Base-by-base conservation (phyloP, 1,140 invertebrate genomes). In the Aporrectodea caliginosa region DNA sequence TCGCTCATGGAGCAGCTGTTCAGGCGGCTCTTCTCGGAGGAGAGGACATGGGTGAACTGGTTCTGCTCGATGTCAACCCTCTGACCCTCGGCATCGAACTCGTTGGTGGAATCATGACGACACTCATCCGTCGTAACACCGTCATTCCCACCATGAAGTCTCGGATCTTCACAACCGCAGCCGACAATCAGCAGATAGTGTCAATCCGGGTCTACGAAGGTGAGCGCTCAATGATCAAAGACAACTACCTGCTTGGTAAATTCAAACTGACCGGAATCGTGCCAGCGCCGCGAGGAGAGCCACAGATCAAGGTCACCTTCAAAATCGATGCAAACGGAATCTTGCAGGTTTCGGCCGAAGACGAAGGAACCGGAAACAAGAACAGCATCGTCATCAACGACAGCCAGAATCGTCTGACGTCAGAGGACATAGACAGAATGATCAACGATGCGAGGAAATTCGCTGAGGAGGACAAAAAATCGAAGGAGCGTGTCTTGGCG, bases 101-200 rank as follows among this genome's bases (percentile, higher is more conserved):
- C 81, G 97, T 99, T 79, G 98, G 98, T 80, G 98, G 98, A 82
- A 97, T 99, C 16, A 99, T 99, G 98, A 99, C 98, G 80, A 99
- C 99, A 88, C 91, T 99, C 32, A 99, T 99, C 87, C 93, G 95
- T 77, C 89, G 98, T 85, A 99, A 99, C 90, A 98, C 97, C 71
- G 97, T 98, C 69, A 99, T 99, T 84, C 98, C 98, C 27, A 99
- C 97, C n/a, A 99, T 99, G 90, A 99, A 99, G 87, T 97, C 96
- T 2, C 98, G 99, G 87, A 97, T 99, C 84, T 99, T 99, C 92
- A 98, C 96, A 0, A 99, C 98, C 14, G 97, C 97, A 70, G 95
- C 95, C 27, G 98, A 99, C 86, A 99, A 99, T 87, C 98, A 99
- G 87, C 95, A 98, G 89, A 98, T 96, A 29, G 98, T 99, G 6